A percentile compares a stretch with the other conserved stretches of the same genome.
phyloP scores from a whole-genome alignment of 2,113 vertebrate species.

The Shinisaurus crocodilurus region DNA sequence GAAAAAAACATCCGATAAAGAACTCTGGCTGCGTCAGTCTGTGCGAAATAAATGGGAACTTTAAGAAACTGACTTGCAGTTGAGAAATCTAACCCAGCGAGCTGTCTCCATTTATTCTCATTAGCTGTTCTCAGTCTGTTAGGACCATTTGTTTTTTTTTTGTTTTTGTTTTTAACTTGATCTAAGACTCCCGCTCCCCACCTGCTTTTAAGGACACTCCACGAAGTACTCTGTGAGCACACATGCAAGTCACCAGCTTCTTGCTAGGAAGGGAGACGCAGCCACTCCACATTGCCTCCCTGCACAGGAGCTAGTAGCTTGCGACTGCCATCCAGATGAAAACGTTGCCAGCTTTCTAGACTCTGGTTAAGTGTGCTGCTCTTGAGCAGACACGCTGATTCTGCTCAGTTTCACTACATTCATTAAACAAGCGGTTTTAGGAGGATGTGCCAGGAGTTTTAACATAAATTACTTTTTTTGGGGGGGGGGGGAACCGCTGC shows the following conservation, averaged over 20 bases:
- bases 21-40: background rate
- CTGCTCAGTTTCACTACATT: accelerated
- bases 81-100: accelerated
- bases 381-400: background rate
- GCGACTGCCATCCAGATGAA: background rate
- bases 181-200: background rate
- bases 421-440: slow-evolving; percentile 5
- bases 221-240: slow-evolving; percentile 26
- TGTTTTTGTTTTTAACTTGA: slow-evolving; percentile 26
- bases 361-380: background rate
- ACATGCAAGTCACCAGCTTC: slow-evolving; percentile 27
- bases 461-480: slow-evolving; percentile 41
- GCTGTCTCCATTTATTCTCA: background rate
- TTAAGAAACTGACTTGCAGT: background rate
- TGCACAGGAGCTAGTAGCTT: slow-evolving; percentile 20
- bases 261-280: slow-evolving; percentile 27
- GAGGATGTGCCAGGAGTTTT: slow-evolving; percentile 41
- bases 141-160: background rate
- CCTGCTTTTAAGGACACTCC: background rate
- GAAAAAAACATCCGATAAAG: slow-evolving; percentile 14
- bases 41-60: slow-evolving; percentile 17
- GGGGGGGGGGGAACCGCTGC: slow-evolving; percentile 3
- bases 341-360: background rate
- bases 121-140: background rate
- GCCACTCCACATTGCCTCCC: background rate